Base-by-base conservation (phyloP, 2,888 invertebrate genomes). In the Luperina nickerlii region DNA sequence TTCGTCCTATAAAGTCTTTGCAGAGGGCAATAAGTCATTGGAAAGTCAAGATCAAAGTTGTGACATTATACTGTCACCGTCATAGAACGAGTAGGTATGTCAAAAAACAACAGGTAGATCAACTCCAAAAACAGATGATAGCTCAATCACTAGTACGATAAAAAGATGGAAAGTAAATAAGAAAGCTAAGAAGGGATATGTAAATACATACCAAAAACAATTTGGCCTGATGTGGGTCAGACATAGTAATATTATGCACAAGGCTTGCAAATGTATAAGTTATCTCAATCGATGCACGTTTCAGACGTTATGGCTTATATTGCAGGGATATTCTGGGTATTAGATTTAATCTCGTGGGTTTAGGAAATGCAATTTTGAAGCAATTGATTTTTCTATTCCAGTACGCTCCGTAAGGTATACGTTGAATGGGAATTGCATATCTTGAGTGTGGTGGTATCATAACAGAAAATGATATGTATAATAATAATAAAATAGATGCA, bases 261-360 rank as follows among this genome's bases (percentile, higher is more conserved):
- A 69, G 69, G 73, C 60, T 78, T 69, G 42, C 73, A 77, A 81
- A 84, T 79, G 18, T 74, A 32, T 63, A 73, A 63, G 51, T 67
- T 81, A 78, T 72, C 38, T 48, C 67, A 75, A 74, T 78, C 70
- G 57, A 72, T 74, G 71, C 74, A 73, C 69, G 66, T 87, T 79
- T 38, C 38, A 66, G 38, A 63, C 74, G 45, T 54, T 27, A 48
- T 24, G 65, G 75, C 65, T 65, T 87, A 83, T 77, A 63, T 69
- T 84, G 69, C 74, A 45, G 45, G 38, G 38, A 84, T 69, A 77
- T 76, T 76, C 74, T 48, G 20, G 32, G 63, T 76, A 79, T 87
- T 84, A 77, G 62, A 87, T 83, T 79, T 74, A 87, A 85, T 74
- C 79, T 79, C 65, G 51, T 51, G 72, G 68, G 76, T 54, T 79